These are phyloP conservation scores for Harlomillsia oculata DNA, from an alignment of 1,140 invertebrate genomes.

Conservation along the genomic window DNA sequence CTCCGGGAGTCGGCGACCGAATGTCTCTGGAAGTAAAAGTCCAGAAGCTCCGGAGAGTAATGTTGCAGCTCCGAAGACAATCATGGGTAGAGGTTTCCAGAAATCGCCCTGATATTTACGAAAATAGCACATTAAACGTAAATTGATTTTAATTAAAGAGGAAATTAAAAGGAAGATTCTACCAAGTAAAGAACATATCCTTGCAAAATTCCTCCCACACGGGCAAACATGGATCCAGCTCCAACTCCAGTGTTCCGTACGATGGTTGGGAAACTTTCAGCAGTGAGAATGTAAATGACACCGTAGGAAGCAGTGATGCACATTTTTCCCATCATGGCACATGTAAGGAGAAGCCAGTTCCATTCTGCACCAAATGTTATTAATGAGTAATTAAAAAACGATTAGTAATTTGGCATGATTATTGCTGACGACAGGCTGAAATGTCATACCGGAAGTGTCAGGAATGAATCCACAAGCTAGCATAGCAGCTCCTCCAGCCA, in stretches of 20 bases:
- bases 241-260: constrained; percentile 45
- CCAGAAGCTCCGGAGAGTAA: constrained; percentile 56
- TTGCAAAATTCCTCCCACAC: constrained; percentile 64
- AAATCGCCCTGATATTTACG: constrained; percentile 45
- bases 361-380: too few relatives aligned
- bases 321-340: constrained; percentile 71
- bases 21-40: constrained; percentile 62
- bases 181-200: constrained; percentile 59
- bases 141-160: not conserved
- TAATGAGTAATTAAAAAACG: not conserved
- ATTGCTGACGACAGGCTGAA: constrained; percentile 9
- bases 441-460: not conserved
- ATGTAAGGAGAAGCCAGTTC: constrained; percentile 50
- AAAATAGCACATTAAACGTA: constrained; percentile 18
- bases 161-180: constrained; percentile 30
- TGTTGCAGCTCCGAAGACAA: constrained; percentile 59
- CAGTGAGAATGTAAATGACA: constrained; percentile 67
- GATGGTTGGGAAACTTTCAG: constrained; percentile 73
- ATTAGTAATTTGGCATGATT: not conserved
- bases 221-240: constrained; percentile 59
- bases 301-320: constrained; percentile 70
- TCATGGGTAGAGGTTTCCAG: constrained; percentile 56
- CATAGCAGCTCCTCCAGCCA: constrained; percentile 43
- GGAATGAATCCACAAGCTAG: constrained; percentile 17
- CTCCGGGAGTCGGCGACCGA: constrained; percentile 60